Conservation (phyloP, 1,140 invertebrate genomes). For the Lasioglossum albipes region DNA sequence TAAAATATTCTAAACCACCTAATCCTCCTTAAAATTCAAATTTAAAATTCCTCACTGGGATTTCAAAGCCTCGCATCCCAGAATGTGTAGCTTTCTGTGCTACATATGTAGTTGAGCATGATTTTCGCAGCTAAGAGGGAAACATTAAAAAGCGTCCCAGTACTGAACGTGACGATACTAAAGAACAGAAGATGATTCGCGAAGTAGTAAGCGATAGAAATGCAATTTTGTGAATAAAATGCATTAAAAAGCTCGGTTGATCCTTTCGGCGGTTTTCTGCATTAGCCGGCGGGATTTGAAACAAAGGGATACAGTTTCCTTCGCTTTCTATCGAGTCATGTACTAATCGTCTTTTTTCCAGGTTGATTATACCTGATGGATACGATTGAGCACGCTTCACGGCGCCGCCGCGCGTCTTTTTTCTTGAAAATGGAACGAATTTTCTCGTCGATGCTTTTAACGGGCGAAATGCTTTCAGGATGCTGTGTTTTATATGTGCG, state of each 20-base stretch:
- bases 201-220: neutral
- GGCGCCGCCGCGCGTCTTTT: conserved; percentile 44
- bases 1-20: too few species aligned
- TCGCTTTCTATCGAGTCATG: conserved; percentile 44
- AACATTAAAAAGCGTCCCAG: too few species aligned
- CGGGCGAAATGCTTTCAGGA: conserved; percentile 63
- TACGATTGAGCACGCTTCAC: conserved; percentile 55
- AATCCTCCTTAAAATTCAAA: too few species aligned
- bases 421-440: conserved; percentile 58
- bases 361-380: conserved; percentile 58
- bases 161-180: too few species aligned
- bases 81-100: too few species aligned
- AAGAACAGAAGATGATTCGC: too few species aligned
- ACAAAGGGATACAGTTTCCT: conserved; percentile 31
- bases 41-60: too few species aligned
- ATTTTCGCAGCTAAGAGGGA: too few species aligned
- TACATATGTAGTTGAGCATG: too few species aligned
- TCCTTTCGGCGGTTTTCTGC: neutral
- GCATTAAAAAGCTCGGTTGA: neutral
- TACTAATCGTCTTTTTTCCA: conserved; percentile 39
- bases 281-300: neutral
- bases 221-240: neutral
- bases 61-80: too few species aligned
- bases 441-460: conserved; percentile 63
- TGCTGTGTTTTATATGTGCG: conserved; percentile 56